A percentile compares a stretch with the other conserved stretches of the same genome.
phyloP scores from a whole-genome alignment of 1,140 invertebrate species.

The Neodiprion virginianus region DNA sequence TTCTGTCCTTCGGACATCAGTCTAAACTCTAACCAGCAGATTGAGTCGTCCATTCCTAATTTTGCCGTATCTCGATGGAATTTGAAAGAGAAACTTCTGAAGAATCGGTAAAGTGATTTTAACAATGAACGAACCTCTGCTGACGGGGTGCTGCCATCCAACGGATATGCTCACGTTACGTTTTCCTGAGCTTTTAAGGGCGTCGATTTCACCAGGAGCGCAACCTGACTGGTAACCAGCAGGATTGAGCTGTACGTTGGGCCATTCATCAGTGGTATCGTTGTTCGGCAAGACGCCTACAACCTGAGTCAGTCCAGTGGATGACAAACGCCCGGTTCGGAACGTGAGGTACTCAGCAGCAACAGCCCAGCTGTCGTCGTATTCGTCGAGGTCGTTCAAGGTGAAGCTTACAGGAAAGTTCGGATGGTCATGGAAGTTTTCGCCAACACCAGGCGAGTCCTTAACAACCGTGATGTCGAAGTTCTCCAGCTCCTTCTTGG shows the following conservation, averaged over 20 bases:
- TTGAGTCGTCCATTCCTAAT: too few species aligned
- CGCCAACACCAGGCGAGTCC: slow-evolving; percentile 53
- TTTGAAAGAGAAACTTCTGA: not conserved
- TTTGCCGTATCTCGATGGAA: not conserved
- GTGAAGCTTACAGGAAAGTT: slow-evolving; percentile 30
- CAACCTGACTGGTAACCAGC: too few species aligned
- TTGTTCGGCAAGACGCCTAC: too few species aligned
- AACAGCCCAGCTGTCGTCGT: slow-evolving; percentile 16
- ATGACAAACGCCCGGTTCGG: slow-evolving; percentile 14
- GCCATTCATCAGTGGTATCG: slow-evolving; percentile 9
- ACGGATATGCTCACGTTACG: slow-evolving; percentile 63
- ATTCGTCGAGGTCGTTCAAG: slow-evolving; percentile 12
- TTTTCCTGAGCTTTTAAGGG: not conserved
- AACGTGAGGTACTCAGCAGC: slow-evolving; percentile 18
- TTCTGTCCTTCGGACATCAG: slow-evolving; percentile 39
- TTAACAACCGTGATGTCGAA: slow-evolving; percentile 29
- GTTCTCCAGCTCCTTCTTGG: slow-evolving; percentile 47
- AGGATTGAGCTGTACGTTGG: too few species aligned
- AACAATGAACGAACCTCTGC: slow-evolving; percentile 67
- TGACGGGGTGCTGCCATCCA: slow-evolving; percentile 75
- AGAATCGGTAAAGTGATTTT: too few species aligned
- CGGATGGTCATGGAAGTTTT: slow-evolving; percentile 46
- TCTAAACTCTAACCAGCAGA: too few species aligned
- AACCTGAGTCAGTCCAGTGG: slow-evolving; percentile 23
- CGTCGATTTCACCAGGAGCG: slow-evolving; percentile 42